These are phyloP conservation scores for Hystrix cristata DNA, from an alignment of 2,113 vertebrate species.

Conservation along the genomic window DNA sequence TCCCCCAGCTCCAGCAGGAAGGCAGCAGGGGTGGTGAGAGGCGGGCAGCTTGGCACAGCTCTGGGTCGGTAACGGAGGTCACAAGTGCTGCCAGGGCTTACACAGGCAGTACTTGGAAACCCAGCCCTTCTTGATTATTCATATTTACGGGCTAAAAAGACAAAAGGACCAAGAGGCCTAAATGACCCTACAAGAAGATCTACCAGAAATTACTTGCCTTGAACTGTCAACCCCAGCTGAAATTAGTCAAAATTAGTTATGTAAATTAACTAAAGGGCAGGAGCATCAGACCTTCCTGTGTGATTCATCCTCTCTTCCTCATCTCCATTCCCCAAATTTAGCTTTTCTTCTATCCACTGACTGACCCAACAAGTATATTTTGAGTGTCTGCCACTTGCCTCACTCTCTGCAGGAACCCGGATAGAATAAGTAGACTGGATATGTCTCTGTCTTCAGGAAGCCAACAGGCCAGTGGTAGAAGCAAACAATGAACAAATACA, in stretches of 20 bases:
- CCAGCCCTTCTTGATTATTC: not conserved
- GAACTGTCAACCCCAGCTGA: not conserved
- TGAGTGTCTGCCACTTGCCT: not conserved
- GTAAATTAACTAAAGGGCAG: not conserved
- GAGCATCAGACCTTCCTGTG: not conserved
- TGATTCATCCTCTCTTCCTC: not conserved
- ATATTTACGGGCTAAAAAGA: not conserved
- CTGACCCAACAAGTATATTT: not conserved
- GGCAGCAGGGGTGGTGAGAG: not conserved
- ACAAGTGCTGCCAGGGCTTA: not conserved
- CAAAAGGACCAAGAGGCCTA: not conserved
- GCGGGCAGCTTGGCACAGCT: too few relatives aligned
- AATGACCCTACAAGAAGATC: not conserved
- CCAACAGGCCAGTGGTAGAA: not conserved
- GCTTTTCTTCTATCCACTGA: not conserved
- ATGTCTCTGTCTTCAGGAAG: not conserved
- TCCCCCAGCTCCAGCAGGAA: not conserved
- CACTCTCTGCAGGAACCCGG: not conserved
- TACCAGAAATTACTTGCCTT: not conserved
- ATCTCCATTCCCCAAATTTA: not conserved
- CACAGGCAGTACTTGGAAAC: not conserved
- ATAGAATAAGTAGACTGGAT: not conserved
- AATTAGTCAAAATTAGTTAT: not conserved
- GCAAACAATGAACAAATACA: not conserved
- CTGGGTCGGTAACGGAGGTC: not conserved